A percentile compares a stretch with the other conserved stretches of the same genome.
These are phyloP conservation scores for Macrobrachium nipponense DNA, from an alignment of 1,140 invertebrate genomes.

Conservation along the genomic window DNA sequence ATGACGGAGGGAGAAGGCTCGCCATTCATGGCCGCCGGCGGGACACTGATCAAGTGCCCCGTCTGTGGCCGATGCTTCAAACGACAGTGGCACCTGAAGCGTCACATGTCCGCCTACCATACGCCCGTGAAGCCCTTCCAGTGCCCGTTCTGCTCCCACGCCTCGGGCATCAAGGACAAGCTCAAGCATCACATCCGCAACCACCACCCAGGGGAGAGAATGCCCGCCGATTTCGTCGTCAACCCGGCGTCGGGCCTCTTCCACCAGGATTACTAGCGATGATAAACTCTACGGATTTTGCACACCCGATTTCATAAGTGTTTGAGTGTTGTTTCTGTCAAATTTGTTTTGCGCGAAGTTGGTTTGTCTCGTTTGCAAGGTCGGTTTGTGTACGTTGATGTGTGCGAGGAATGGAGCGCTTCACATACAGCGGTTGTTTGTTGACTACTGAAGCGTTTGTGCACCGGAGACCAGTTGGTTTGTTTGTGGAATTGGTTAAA, in stretches of 20 bases:
- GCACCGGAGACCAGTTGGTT: too few species aligned
- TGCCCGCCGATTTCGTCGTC: slow-evolving; percentile 45
- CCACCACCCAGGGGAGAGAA: slow-evolving; percentile 40
- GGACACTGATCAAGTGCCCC: slow-evolving; percentile 40
- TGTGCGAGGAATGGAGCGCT: too few species aligned
- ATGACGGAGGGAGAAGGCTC: slow-evolving; percentile 12
- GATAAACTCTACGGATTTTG: too few species aligned
- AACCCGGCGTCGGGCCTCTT: neutral
- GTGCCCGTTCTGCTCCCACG: slow-evolving; percentile 70
- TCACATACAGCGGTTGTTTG: too few species aligned
- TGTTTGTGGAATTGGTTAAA: too few species aligned
- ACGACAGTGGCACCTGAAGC: slow-evolving; percentile 66
- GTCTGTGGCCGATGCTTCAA: slow-evolving; percentile 55
- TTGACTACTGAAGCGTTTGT: too few species aligned
- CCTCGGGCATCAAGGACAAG: slow-evolving; percentile 63
- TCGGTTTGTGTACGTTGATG: too few species aligned
- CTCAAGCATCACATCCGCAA: slow-evolving; percentile 62
- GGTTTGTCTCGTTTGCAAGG: too few species aligned
- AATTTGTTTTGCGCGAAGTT: too few species aligned
- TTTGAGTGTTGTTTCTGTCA: too few species aligned
- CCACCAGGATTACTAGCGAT: too few species aligned
- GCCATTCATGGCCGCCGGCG: neutral
- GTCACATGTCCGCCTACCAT: slow-evolving; percentile 68
- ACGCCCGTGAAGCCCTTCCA: slow-evolving; percentile 61
- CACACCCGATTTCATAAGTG: too few species aligned